These are phyloP conservation scores for Dromius quadrimaculatus DNA, from an alignment of 2,888 invertebrate genomes.

Conservation along the genomic window DNA sequence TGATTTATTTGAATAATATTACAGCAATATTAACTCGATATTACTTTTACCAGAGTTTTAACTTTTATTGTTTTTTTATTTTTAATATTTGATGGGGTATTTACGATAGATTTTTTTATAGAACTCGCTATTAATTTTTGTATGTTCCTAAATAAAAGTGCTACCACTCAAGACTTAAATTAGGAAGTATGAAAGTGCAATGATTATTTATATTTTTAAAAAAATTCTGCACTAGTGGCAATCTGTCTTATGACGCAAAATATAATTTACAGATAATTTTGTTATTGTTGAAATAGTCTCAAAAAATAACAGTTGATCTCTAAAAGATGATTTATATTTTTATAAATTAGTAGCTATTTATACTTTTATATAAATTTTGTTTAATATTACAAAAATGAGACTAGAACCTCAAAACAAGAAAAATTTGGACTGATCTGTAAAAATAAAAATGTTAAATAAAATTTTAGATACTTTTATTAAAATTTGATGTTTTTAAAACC, in stretches of 20 bases:
- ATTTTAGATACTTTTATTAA: conserved; percentile 33
- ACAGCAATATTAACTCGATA: conserved; percentile 34
- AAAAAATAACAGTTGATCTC: conserved; percentile 15
- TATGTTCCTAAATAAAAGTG: conserved; percentile 14
- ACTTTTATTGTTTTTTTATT: conserved; percentile 25
- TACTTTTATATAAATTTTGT: conserved; percentile 20
- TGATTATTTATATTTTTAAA: conserved; percentile 21
- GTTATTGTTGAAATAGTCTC: conserved; percentile 19
- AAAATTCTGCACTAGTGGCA: conserved; percentile 17
- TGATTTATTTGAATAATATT: conserved; percentile 29
- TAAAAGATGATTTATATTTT: conserved; percentile 35
- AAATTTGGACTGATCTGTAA: conserved; percentile 35
- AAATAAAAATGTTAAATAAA: conserved; percentile 33
- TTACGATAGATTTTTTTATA: conserved; percentile 25
- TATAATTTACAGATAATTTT: conserved; percentile 26
- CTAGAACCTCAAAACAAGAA: conserved; percentile 9
- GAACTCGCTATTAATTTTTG: conserved; percentile 26
- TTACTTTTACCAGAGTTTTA: conserved; percentile 25
- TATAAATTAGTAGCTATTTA: conserved; percentile 32
- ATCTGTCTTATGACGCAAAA: conserved; percentile 11
- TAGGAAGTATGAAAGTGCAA: conserved; percentile 13
- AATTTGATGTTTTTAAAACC: conserved; percentile 22
- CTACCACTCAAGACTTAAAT: conserved; percentile 34
- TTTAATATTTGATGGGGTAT: conserved; percentile 32
- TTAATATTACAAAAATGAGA: conserved; percentile 24